Evolutionary conservation across 1,140 invertebrate genomes (phyloP).

Genomic region (Anadara kagoshimensis): DNA sequence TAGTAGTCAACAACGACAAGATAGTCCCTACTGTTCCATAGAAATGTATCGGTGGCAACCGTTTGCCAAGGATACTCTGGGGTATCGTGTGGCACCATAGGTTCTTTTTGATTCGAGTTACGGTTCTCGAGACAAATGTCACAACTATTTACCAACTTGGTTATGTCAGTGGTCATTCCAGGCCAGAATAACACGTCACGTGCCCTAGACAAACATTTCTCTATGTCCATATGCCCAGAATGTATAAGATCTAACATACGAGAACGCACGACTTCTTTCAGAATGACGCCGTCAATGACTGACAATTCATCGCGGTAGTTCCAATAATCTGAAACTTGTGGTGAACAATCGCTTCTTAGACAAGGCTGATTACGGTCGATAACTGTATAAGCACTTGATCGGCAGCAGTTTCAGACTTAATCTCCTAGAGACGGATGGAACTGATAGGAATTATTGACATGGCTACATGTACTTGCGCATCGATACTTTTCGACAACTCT

Average conservation of each 20-base stretch:
- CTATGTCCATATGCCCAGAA: constrained; percentile 30
- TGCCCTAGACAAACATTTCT: background rate
- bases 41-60: background rate
- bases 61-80: constrained; percentile 43
- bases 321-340: constrained; percentile 20
- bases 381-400: constrained; percentile 25
- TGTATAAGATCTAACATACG: constrained; percentile 39
- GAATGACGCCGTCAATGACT: constrained; percentile 32
- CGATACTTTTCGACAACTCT: constrained; percentile 12
- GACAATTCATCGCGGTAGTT: constrained; percentile 43
- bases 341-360: constrained; percentile 10
- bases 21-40: constrained; percentile 15
- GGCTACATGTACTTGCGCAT: constrained; percentile 29
- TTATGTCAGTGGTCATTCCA: background rate
- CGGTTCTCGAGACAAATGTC: background rate
- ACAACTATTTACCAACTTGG: background rate
- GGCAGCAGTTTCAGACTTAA: background rate
- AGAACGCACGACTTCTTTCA: constrained; percentile 28
- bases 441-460: constrained; percentile 21
- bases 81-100: background rate
- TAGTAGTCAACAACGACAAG: constrained; percentile 47
- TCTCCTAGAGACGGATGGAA: constrained; percentile 3
- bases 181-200: background rate
- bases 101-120: background rate
- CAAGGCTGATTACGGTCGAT: constrained; percentile 20